Evolutionary conservation across 1,140 invertebrate species (phyloP), one percentile per base, ranked within the genome.

Genomic region (Holcopasites calliopsidis): DNA sequence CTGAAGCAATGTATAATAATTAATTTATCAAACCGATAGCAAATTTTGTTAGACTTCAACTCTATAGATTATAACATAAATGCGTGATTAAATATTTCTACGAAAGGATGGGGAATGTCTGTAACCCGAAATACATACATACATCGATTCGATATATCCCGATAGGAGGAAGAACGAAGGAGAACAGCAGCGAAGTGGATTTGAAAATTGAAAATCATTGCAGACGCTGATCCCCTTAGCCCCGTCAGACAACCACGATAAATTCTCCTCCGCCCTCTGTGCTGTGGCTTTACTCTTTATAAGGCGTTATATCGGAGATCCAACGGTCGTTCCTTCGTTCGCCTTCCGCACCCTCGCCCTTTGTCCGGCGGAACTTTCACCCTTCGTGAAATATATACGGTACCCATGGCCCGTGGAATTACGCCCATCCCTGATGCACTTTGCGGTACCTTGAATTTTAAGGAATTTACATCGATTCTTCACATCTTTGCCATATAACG

Each of bases 131-230:
- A 38, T 31, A 50, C 3, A 11, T 4, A 31, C n/a, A 77, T 74
- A 74, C 50, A 68, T 64, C 75, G 68, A 72, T 80, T 60, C 55
- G 68, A 82, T 77, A 80, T 75, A 61, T 74, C 58, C 40, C 58
- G 13, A 57, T 60, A 21, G 31, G 52, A 60, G 61, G 65, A 65
- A 78, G 64, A 66, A 83, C 42, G 76, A 75, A 71, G 64, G 80
- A 65, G 60, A 83, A 79, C 62, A 76, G 60, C 54, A 66, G 57
- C 75, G 84, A 90, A 90, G 89, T 90, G 88, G 87, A 88, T 88
- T 89, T 84, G 83, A 90, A 90, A 90, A 90, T 90, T 90, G 89
- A 90, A 90, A 90, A 90, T 90, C 89, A 90, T 90, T 90, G 89
- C 88, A 80, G 84, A 80, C 84, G 80, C 81, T 90, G 89, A 90